Evolutionary conservation across 1,140 invertebrate species (phyloP), one percentile per base, ranked within the genome.

Genomic region (Scaptomyza hsui): DNA sequence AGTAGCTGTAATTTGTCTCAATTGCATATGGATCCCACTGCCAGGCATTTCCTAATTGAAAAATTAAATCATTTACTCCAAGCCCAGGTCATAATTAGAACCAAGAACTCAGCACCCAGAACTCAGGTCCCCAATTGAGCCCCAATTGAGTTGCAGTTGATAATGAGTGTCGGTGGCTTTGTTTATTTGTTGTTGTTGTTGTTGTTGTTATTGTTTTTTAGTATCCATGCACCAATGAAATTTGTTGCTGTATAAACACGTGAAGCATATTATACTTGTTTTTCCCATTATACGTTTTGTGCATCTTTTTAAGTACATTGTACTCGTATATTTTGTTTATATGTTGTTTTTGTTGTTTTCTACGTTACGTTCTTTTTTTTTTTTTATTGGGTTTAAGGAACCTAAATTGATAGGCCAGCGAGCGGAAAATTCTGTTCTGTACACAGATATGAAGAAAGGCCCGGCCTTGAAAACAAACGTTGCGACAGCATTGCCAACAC

Each of bases 381-480:
- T 56, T 78, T 86, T 82, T 51, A 89, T 82, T 89, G 82, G 72
- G 82, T 86, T 88, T 86, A 88, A 86, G 83, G 82, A 86, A 88
- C 82, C 75, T 86, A 89, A 86, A 86, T 86, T 86, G 82, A 82
- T 86, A 75, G 4, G 65, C 51, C 75, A 67, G 39, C 59, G 56
- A 78, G 53, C 83, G 81, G 82, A 86, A 89, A 86, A 72, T 88
- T 86, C 74, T 82, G 81, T 49, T 35, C 39, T 49, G n/a, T n/a
- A n/a, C n/a, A 26, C 52, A 49, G 67, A 75, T 61, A 49, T 29
- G 53, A 57, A 39, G 18, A 39, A 39, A 59, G 44, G 52, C 19
- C 18, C 56, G 68, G 52, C 70, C 71, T 73, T 74, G 61, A 79
- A 76, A 29, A 37, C 16, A 35, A 63, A 26, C 6, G 5, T 26